Evolutionary conservation across 2,113 vertebrate genomes (phyloP).

Genomic region (Coptodon rendalli): DNA sequence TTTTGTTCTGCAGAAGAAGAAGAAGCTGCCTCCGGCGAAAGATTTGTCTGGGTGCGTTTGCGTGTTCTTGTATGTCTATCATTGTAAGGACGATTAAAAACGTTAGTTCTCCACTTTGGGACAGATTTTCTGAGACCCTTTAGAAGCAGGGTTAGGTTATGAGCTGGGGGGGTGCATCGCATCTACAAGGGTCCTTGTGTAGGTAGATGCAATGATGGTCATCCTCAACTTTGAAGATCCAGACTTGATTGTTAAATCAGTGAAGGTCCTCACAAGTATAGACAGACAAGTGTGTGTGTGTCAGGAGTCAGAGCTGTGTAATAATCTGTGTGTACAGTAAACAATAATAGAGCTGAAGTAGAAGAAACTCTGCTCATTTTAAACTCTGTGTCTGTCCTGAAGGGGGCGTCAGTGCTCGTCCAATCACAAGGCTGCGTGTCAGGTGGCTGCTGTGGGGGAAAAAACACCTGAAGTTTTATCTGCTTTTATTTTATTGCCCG

Average conservation of each 20-base stretch:
- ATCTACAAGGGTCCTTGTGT: background rate
- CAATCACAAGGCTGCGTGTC: background rate
- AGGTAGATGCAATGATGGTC: background rate
- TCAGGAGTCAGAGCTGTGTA: background rate
- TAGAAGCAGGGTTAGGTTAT: background rate
- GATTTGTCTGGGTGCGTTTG: background rate
- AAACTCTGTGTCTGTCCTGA: background rate
- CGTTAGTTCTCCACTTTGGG: background rate
- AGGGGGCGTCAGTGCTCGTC: background rate
- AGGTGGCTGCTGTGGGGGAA: background rate
- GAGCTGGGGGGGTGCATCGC: background rate
- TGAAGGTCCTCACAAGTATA: background rate
- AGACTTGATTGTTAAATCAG: background rate
- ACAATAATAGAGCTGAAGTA: background rate
- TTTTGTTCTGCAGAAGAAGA: constrained; percentile 18
- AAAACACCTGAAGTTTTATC: background rate
- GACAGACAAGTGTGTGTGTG: background rate
- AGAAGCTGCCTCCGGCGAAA: constrained; percentile 40
- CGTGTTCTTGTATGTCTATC: background rate
- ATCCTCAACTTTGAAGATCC: background rate
- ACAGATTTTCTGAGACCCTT: background rate
- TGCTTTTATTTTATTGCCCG: background rate
- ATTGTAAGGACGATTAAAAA: background rate
- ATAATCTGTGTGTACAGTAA: background rate
- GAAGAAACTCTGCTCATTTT: background rate